phyloP scores from a whole-genome alignment of 2,888 invertebrate species.

The Heliconius cydno region DNA sequence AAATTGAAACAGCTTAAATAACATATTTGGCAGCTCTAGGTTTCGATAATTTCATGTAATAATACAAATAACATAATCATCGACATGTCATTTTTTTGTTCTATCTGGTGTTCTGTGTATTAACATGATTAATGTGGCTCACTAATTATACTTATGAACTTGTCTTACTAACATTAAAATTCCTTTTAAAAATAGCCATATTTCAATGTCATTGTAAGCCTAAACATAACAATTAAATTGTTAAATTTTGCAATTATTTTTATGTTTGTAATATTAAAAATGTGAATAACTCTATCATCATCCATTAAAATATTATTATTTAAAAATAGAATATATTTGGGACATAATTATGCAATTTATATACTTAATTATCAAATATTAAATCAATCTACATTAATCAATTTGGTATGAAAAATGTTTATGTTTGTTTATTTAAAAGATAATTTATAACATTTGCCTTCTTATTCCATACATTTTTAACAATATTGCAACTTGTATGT shows the following conservation, averaged over 20 bases:
- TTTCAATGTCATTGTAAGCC: background rate
- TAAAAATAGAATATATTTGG: background rate
- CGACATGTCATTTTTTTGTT: constrained; percentile 68
- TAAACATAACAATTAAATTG: background rate
- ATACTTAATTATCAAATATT: too few relatives aligned
- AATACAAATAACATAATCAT: constrained; percentile 69
- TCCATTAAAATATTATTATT: background rate
- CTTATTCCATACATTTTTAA: too few relatives aligned
- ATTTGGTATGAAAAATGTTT: too few relatives aligned
- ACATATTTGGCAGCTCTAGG: constrained; percentile 14
- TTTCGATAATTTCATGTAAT: constrained; percentile 42
- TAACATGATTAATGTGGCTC: background rate
- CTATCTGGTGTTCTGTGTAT: constrained; percentile 16
- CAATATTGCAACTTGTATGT: too few relatives aligned
- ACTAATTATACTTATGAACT: background rate
- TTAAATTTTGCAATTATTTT: background rate
- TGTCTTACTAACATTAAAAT: background rate
- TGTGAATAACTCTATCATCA: background rate
- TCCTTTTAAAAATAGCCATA: background rate
- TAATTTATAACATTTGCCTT: too few relatives aligned
- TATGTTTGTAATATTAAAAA: background rate
- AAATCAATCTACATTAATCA: too few relatives aligned
- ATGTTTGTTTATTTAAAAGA: too few relatives aligned
- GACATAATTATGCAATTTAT: background rate
- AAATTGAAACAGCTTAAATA: too few relatives aligned